A percentile compares a stretch with the other conserved stretches of the same genome.
Evolutionary conservation across 2,113 vertebrate genomes (phyloP).

Genomic region (Catharus fuscescens): DNA sequence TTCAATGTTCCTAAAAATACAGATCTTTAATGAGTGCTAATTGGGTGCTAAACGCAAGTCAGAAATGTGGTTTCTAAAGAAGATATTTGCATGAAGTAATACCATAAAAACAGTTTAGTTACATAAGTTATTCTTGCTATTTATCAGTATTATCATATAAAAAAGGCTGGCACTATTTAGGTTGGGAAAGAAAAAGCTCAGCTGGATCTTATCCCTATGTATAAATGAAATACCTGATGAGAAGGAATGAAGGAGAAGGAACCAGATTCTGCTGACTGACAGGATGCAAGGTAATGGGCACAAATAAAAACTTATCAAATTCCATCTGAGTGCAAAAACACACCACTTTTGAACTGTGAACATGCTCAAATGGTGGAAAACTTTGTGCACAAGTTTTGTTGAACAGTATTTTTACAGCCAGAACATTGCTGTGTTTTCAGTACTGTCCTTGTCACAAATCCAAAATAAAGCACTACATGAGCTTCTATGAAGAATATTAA

Average conservation of each 20-base stretch:
- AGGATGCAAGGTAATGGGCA: neutral
- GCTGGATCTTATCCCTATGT: neutral
- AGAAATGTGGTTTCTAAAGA: neutral
- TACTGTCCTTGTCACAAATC: neutral
- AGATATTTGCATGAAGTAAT: neutral
- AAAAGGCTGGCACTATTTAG: neutral
- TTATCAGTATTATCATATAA: neutral
- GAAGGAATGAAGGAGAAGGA: neutral
- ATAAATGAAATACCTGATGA: neutral
- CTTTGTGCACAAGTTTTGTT: neutral
- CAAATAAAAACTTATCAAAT: neutral
- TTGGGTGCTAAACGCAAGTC: neutral
- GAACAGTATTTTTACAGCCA: neutral
- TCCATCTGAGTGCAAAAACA: neutral
- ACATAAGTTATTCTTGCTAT: neutral
- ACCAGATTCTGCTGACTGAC: neutral
- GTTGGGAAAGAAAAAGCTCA: neutral
- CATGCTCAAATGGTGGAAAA: neutral
- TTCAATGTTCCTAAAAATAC: neutral
- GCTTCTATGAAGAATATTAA: neutral
- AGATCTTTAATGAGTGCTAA: neutral
- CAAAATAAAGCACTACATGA: neutral
- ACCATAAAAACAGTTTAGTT: neutral
- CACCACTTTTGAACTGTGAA: neutral
- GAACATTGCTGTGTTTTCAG: neutral